phyloP scores from a whole-genome alignment of 2,888 invertebrate genomes.

The Leuctra nigra region DNA sequence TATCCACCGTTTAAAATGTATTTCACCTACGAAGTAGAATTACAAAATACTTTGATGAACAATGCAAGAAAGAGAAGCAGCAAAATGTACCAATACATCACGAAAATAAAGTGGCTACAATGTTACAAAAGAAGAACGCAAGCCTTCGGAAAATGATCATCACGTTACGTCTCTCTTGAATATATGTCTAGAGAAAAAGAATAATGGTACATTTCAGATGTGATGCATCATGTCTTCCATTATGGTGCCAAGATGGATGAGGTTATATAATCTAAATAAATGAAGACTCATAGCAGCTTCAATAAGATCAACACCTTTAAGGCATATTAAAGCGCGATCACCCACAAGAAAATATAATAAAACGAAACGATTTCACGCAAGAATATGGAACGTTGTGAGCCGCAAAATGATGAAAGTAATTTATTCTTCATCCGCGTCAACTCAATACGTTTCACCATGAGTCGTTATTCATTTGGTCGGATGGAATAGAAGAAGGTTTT shows the following conservation, averaged over 20 bases:
- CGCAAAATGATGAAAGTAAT: neutral
- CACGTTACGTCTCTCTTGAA: neutral
- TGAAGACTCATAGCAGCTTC: constrained; percentile 9
- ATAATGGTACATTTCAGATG: constrained; percentile 17
- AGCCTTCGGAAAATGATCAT: neutral
- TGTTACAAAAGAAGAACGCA: neutral
- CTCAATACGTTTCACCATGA: neutral
- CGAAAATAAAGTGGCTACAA: too few species aligned
- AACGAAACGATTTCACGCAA: neutral
- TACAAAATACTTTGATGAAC: too few species aligned
- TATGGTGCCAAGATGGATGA: constrained; percentile 21
- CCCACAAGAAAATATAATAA: neutral
- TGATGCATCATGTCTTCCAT: constrained; percentile 10
- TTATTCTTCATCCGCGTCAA: neutral
- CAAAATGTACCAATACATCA: too few species aligned
- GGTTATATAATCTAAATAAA: constrained; percentile 22
- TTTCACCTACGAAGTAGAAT: too few species aligned
- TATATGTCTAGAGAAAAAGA: constrained; percentile 11
- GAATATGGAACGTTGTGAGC: neutral
- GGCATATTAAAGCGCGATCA: constrained; percentile 16
- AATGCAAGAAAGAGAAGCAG: too few species aligned
- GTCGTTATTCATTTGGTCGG: too few species aligned
- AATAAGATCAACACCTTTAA: constrained; percentile 17
- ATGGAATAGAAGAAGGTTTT: too few species aligned
- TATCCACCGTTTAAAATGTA: too few species aligned